Conservation (phyloP, 2,113 vertebrate species). For the Pollachius pollachius region DNA sequence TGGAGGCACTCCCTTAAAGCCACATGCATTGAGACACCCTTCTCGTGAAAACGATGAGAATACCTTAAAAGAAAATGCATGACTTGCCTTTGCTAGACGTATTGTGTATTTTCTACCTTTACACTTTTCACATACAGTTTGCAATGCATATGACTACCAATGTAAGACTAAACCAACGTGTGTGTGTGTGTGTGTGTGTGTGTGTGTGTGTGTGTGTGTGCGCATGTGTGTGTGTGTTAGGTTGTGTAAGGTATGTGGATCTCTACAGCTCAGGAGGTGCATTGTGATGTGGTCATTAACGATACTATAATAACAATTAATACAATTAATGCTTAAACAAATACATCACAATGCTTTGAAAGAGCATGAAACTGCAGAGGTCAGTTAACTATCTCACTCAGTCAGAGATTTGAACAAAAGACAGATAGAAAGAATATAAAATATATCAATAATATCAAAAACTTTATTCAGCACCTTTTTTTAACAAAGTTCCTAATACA, state of each 20-base stretch:
- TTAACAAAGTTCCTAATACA: neutral
- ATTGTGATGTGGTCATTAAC: neutral
- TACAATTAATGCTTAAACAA: neutral
- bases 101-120: slow-evolving; percentile 8
- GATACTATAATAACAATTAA: neutral
- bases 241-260: neutral
- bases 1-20: slow-evolving; percentile 3
- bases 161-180: no score
- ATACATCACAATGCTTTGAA: neutral
- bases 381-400: neutral
- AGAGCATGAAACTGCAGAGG: neutral
- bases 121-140: neutral
- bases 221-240: no score
- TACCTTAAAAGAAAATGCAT: slow-evolving; percentile 23
- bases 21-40: slow-evolving; percentile 4
- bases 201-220: no score
- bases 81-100: slow-evolving; percentile 20
- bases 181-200: no score
- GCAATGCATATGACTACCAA: slow-evolving; percentile 3
- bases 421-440: neutral
- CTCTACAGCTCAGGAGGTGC: neutral
- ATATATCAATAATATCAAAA: neutral
- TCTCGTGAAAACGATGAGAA: slow-evolving; percentile 3
- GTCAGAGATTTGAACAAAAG: slow-evolving; percentile 1
- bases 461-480: neutral